phyloP scores from a whole-genome alignment of 2,113 vertebrate species.

The Oxyura jamaicensis region DNA sequence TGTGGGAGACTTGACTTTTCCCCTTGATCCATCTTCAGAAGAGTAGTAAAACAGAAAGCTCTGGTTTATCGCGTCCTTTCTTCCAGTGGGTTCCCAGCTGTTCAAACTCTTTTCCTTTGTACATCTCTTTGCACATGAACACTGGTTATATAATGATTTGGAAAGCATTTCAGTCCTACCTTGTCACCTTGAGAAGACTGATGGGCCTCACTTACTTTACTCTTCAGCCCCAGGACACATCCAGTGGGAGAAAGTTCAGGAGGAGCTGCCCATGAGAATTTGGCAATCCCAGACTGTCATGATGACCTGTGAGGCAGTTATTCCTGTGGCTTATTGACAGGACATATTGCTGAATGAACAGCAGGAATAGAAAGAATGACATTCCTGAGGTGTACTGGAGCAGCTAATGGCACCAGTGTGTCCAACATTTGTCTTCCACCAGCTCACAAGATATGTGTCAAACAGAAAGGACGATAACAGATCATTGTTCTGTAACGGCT shows the following conservation, averaged over 20 bases:
- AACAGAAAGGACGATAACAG: background rate
- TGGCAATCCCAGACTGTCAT: background rate
- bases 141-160: background rate
- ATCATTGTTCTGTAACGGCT: background rate
- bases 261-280: background rate
- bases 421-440: conserved; percentile 21
- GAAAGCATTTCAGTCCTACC: background rate
- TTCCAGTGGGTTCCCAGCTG: background rate
- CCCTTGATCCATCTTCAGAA: background rate
- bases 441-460: background rate
- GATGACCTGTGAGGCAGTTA: background rate
- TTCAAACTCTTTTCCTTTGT: background rate
- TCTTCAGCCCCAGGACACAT: background rate
- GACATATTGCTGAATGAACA: background rate
- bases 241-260: background rate
- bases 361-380: background rate
- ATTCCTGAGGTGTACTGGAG: background rate
- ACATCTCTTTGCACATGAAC: background rate
- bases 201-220: background rate
- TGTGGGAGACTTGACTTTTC: background rate
- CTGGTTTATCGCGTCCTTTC: background rate
- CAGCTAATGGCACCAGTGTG: background rate
- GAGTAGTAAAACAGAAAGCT: background rate
- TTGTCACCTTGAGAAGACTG: background rate
- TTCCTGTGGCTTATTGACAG: background rate